These are phyloP conservation scores for Pseudomyrmex cubaensis DNA, from an alignment of 1,140 invertebrate species.

Conservation along the genomic window DNA sequence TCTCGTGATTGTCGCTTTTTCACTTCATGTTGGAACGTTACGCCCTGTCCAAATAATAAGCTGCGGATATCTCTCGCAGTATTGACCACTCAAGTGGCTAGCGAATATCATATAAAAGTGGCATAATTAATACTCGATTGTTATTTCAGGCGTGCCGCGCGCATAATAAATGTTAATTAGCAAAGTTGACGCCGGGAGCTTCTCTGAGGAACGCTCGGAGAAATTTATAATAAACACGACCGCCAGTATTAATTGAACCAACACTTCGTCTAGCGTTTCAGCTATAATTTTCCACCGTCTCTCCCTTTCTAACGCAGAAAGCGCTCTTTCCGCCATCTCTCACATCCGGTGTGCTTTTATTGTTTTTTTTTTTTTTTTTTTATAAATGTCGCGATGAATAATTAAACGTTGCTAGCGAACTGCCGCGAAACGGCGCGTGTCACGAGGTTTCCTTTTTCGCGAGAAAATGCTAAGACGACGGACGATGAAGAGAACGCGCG, in stretches of 20 bases:
- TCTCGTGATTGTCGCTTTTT: not conserved
- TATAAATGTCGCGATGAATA: not conserved
- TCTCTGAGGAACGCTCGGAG: not conserved
- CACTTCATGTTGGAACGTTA: slow-evolving; percentile 1
- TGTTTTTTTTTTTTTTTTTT: slow-evolving; percentile 14
- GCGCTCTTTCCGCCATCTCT: not conserved
- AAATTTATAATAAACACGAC: not conserved
- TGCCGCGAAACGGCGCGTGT: not conserved
- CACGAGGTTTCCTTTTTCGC: not conserved
- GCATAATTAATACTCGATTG: not conserved
- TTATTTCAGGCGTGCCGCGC: not conserved
- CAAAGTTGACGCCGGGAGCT: not conserved
- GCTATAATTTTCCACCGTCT: not conserved
- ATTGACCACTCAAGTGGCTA: not conserved
- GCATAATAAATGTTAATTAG: slow-evolving; percentile 23
- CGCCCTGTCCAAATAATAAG: too few relatives aligned
- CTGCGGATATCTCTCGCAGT: not conserved
- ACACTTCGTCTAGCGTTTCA: not conserved
- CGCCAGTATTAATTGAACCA: slow-evolving; percentile 7
- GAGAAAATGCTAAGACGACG: slow-evolving; percentile 6
- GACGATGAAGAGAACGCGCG: slow-evolving; percentile 26
- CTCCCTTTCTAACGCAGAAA: not conserved
- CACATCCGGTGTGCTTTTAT: too few relatives aligned
- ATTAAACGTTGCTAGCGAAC: slow-evolving; percentile 31
- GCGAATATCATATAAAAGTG: slow-evolving; percentile 11